Base-by-base conservation (phyloP, 2,113 vertebrate species). In the Gyps fulvus region DNA sequence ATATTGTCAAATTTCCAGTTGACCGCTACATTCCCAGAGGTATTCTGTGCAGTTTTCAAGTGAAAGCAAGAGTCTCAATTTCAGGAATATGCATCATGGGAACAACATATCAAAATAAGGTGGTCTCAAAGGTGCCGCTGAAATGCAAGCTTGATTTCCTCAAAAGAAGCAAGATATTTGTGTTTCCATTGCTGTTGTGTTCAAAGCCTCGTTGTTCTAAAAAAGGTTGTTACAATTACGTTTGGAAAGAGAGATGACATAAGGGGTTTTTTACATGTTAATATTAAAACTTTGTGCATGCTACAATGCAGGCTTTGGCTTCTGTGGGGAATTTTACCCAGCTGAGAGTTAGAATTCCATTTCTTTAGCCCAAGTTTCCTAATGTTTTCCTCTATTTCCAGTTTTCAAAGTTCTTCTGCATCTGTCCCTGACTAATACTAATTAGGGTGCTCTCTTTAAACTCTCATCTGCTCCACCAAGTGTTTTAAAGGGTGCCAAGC, bases 401-500 rank as follows among this genome's bases (percentile, higher is more conserved):
- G 22, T 77, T 88, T 86, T 67, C 54, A 77, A 45, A 73, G 16
- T 77, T 62, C 14, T 67, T 79, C 58, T 76, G 5, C 34, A 20
- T 54, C 54, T 80, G 20, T n/a, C 15, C 16, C 16, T 32, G 50
- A 82, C 54, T 42, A 90, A 55, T 15, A 66, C 49, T 88, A 83
- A 92, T 83, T 91, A 84, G 23, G 13, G 3, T 16, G 31, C 23
- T 82, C 42, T 71, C 69, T 87, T 91, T 82, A 72, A 72, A 61
- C 19, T 65, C 55, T 79, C 49, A 45, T 93, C 49, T 87, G 43
- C 86, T 91, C 89, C 83, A 92, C 72, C 91, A 93, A 72, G 83
- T 82, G 69, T 95, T 96, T 95, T 81, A 94, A 70, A 89, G n/a
- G 7, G 32, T 92, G 40, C 43, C 86, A 92, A 87, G 65, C 40